Conservation (phyloP, 53 echinoderm and acorn worm species). For the Paracentrotus lividus region DNA sequence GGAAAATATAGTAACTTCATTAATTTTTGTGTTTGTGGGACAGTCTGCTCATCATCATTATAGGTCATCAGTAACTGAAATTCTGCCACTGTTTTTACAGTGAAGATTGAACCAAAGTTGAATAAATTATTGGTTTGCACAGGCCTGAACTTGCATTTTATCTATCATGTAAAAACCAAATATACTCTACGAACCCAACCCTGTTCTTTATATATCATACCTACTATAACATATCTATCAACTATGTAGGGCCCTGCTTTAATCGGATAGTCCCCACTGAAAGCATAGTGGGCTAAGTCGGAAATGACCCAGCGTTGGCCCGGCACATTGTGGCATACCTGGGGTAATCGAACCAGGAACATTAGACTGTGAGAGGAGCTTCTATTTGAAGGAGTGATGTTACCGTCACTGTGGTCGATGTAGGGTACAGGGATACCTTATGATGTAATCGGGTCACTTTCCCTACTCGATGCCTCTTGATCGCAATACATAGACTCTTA, state of each 20-base stretch:
- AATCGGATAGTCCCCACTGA: constrained; percentile 37
- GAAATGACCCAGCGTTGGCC: constrained; percentile 57
- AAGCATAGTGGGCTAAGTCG: constrained; percentile 38
- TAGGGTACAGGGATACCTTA: neutral
- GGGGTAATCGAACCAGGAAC: constrained; percentile 33
- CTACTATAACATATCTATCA: neutral
- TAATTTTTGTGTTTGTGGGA: too few species aligned
- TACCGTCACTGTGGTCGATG: neutral
- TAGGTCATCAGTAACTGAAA: too few species aligned
- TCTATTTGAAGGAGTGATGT: neutral
- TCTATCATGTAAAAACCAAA: neutral
- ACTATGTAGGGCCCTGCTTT: constrained; percentile 14
- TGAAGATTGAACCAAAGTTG: neutral
- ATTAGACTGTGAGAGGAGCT: constrained; percentile 3
- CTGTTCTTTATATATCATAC: neutral
- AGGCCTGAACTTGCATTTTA: neutral
- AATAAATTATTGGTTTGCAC: neutral
- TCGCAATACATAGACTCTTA: neutral
- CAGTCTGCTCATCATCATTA: too few species aligned
- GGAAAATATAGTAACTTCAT: too few species aligned
- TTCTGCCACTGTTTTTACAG: too few species aligned
- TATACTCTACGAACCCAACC: neutral
- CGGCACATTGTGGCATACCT: constrained; percentile 47
- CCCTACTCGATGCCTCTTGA: neutral
- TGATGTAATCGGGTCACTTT: neutral